Percentiles rank a stretch among this genome's conserved stretches.
Conservation (phyloP, 1,140 invertebrate species). For the Propsilocerus akamusi region DNA sequence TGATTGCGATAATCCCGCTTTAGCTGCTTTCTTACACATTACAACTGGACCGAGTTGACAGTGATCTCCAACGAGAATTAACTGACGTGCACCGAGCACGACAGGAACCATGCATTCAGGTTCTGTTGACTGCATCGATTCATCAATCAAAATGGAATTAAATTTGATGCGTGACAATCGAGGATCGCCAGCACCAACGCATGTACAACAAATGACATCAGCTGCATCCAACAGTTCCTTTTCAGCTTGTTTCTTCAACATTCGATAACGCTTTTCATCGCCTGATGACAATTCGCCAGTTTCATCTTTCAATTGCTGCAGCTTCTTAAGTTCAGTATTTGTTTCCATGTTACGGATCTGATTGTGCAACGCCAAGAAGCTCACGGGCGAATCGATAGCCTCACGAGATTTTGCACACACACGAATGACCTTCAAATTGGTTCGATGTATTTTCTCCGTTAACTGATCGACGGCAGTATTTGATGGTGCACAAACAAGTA, state of each 20-base stretch:
- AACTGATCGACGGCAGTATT: constrained; percentile 99
- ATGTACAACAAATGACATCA: constrained; percentile 98
- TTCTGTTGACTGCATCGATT: constrained; percentile 92
- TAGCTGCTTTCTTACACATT: constrained; percentile 98
- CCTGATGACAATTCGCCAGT: constrained; percentile 85
- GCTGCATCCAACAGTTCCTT: constrained; percentile 85
- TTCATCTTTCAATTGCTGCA: constrained; percentile 94
- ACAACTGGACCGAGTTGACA: constrained; percentile 97
- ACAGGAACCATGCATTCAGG: constrained; percentile 98
- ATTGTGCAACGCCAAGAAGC: constrained; percentile 92
- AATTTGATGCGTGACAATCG: constrained; percentile 82
- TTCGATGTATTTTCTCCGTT: constrained; percentile 96
- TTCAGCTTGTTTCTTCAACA: constrained; percentile 81
- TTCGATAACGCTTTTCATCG: constrained; percentile 89
- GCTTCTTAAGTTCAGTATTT: constrained; percentile 78
- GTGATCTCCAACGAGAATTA: constrained; percentile 96
- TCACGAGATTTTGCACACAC: constrained; percentile 96
- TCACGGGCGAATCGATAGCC: constrained; percentile 94
- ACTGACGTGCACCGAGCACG: constrained; percentile 86
- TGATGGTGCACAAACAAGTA: constrained; percentile 94
- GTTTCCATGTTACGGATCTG: constrained; percentile 90
- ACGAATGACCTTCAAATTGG: constrained; percentile 90
- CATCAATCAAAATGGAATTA: constrained; percentile 94
- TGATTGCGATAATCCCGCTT: constrained; percentile 91
- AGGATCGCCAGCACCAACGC: constrained; percentile 94